Percentiles rank a stretch among this genome's conserved stretches.
These are phyloP conservation scores for Papilio elwesi DNA, from an alignment of 2,888 invertebrate genomes.

Conservation along the genomic window DNA sequence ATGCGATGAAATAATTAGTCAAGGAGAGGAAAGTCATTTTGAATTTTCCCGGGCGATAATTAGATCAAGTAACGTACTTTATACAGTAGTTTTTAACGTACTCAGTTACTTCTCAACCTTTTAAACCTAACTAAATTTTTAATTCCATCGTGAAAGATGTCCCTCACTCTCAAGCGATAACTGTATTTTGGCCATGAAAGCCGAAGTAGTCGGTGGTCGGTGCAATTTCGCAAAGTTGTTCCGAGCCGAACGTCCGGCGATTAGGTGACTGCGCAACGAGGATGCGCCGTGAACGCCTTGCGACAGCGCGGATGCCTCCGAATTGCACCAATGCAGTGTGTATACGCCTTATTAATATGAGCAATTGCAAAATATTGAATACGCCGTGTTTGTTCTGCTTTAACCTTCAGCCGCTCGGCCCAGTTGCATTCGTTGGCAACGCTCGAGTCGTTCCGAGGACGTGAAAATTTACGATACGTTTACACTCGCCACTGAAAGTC, in stretches of 20 bases:
- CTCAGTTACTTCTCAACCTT: not conserved
- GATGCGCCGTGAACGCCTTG: constrained; percentile 76
- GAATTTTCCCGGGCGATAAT: no score
- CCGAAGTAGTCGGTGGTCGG: constrained; percentile 22
- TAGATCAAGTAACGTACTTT: no score
- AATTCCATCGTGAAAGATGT: constrained; percentile 1
- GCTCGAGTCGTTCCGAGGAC: constrained; percentile 78
- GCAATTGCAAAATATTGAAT: constrained; percentile 79
- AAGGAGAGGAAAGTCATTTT: no score
- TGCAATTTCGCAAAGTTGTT: constrained; percentile 70
- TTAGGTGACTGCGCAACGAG: constrained; percentile 78
- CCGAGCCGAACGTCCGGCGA: constrained; percentile 79
- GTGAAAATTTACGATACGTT: constrained; percentile 58
- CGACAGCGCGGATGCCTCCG: constrained; percentile 80
- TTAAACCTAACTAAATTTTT: not conserved
- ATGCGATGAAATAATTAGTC: no score
- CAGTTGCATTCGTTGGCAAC: constrained; percentile 78
- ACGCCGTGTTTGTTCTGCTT: constrained; percentile 69
- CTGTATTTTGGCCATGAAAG: constrained; percentile 34
- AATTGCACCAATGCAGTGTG: constrained; percentile 69
- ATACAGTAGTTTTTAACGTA: no score
- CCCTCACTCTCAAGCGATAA: constrained; percentile 29
- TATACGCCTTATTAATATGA: constrained; percentile 77
- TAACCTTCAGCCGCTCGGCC: constrained; percentile 76
- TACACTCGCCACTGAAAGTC: constrained; percentile 27